Conservation (phyloP, 2,888 invertebrate genomes). For the Caenorhabditis sp. region DNA sequence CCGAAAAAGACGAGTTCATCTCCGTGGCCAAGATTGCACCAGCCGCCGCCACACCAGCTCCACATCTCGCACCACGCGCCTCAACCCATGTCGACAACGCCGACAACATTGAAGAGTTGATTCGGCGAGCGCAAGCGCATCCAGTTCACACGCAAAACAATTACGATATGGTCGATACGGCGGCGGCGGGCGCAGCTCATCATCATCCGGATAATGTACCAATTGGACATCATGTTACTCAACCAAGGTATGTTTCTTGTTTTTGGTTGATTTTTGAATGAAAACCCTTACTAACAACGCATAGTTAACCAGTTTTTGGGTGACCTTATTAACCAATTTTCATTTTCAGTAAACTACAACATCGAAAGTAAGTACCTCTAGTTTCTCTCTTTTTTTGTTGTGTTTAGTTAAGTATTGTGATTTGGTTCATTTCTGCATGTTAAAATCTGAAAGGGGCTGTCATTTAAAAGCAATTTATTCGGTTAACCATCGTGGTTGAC, state of each 20-base stretch:
- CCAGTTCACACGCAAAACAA: constrained; percentile 41
- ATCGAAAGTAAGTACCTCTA: constrained; percentile 51
- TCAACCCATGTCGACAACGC: constrained; percentile 3
- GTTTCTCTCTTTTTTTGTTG: too few relatives aligned
- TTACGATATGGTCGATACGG: constrained; percentile 37
- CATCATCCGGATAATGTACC: constrained; percentile 61
- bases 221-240: constrained; percentile 62
- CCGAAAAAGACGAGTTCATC: constrained; percentile 15
- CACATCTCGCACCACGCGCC: constrained; percentile 18
- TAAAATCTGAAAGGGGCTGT: too few relatives aligned
- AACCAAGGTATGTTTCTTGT: constrained; percentile 57
- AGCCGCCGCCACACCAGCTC: neutral
- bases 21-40: constrained; percentile 31
- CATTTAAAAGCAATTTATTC: too few relatives aligned
- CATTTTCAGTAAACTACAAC: constrained; percentile 67
- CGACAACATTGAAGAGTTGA: constrained; percentile 49
- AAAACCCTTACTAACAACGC: too few relatives aligned
- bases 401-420: neutral
- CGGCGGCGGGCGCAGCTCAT: constrained; percentile 2
- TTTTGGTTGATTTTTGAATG: neutral
- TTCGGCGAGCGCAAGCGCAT: constrained; percentile 46
- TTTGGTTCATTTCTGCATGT: neutral
- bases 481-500: too few relatives aligned
- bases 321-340: constrained; percentile 4
- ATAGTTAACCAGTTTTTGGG: constrained; percentile 1